Conservation (phyloP, 1,140 invertebrate species). For the Temnothorax longispinosus region DNA sequence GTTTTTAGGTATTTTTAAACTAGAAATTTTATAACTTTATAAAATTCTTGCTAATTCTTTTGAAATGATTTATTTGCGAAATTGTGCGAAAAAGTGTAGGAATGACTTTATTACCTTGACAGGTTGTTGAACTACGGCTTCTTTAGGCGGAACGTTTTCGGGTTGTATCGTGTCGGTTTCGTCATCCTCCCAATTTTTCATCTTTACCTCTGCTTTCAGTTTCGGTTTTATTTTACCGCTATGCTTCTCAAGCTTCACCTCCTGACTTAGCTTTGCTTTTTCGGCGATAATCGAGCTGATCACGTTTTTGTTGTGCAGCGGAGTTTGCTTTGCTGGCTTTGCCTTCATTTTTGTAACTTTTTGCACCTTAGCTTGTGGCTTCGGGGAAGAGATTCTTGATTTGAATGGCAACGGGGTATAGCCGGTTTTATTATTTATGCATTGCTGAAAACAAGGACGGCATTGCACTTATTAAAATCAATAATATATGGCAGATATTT, state of each 20-base stretch:
- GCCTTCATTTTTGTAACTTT: constrained; percentile 77
- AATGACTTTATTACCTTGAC: constrained; percentile 41
- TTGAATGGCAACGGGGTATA: constrained; percentile 80
- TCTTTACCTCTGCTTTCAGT: constrained; percentile 89
- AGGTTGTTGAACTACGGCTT: constrained; percentile 15
- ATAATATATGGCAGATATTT: background rate
- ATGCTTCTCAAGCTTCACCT: constrained; percentile 78
- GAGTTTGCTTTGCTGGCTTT: constrained; percentile 81
- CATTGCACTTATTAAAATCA: background rate
- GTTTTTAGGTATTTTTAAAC: background rate
- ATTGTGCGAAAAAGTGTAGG: background rate
- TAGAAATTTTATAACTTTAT: background rate
- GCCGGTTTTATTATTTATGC: constrained; percentile 67
- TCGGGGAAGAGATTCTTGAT: constrained; percentile 67
- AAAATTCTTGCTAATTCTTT: background rate
- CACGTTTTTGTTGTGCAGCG: constrained; percentile 82
- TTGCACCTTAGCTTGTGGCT: constrained; percentile 73
- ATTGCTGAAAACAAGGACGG: constrained; percentile 39
- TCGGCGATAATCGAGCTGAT: constrained; percentile 83
- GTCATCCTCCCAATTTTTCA: constrained; percentile 88
- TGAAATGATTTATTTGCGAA: background rate
- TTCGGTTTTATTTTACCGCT: constrained; percentile 89
- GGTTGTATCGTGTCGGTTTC: constrained; percentile 74
- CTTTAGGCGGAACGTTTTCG: constrained; percentile 50
- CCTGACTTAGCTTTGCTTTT: constrained; percentile 82